Base-by-base conservation (phyloP, 1,140 invertebrate species). In the Fragariocoptes setiger region DNA sequence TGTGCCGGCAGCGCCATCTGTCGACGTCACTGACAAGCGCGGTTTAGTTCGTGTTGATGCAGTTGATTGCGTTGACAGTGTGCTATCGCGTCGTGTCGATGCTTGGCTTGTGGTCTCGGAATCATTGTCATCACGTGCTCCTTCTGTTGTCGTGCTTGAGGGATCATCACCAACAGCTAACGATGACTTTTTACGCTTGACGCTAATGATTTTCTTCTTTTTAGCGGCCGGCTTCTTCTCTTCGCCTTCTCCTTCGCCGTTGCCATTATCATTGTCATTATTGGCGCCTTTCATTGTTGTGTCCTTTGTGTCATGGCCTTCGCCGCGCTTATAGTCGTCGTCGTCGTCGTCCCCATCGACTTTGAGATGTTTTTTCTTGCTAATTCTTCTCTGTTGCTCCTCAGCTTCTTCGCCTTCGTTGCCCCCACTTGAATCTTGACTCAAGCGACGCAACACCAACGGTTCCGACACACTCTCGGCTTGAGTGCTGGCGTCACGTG, bases 321-420 rank as follows among this genome's bases (percentile, higher is more conserved):
- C 1, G 22, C 19, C 15, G 39, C 16, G 21, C 31, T 35, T 21
- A n/a, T n/a, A n/a, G n/a, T n/a, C n/a, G n/a, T n/a, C n/a, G n/a
- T n/a, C n/a, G n/a, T n/a, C n/a, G n/a, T 42, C 18, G 25, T 46
- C 42, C 35, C 39, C 42, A 15, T 40, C 37, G 18, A 21, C 14
- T 20, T 21, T 16, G 19, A 35, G 25, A 19, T 12, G 2, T 12
- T 19, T 39, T 21, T 17, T 45, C 18, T 45, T 38, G 20, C 17
- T 19, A 15, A 36, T 46, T 40, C 21, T 40, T 15, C 20, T n/a
- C n/a, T n/a, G n/a, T n/a, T n/a, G n/a, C n/a, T n/a, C n/a, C n/a
- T n/a, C n/a, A n/a, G n/a, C n/a, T n/a, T n/a, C n/a, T 75, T n/a
- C 25, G 14, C 43, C 44, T 22, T 46, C 21, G 8, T 42, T 44